Evolutionary conservation across 2,888 invertebrate genomes (phyloP).

Genomic region (Meliscaeva auricollis): DNA sequence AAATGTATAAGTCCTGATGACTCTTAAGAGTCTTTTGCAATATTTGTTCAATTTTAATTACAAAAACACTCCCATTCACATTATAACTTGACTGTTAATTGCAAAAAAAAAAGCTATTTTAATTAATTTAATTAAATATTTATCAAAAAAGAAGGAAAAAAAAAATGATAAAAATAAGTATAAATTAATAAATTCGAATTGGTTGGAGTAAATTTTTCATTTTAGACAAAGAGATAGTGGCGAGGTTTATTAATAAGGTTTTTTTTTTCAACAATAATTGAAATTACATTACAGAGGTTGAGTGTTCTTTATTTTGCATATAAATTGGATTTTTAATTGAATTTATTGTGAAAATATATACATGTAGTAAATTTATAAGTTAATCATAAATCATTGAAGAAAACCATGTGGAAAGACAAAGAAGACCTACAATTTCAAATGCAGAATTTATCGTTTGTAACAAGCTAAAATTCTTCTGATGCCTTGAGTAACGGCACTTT

Average conservation of each 20-base stretch:
- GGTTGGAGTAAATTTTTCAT: neutral
- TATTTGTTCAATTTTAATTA: conserved; percentile 6
- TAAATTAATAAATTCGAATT: conserved; percentile 3
- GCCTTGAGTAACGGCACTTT: no score
- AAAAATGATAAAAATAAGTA: neutral
- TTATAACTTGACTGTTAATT: conserved; percentile 6
- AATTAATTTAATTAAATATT: conserved; percentile 23
- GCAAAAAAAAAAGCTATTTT: neutral
- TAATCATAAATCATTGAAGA: no score
- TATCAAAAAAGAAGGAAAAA: neutral
- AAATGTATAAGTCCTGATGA: neutral
- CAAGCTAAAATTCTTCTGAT: no score
- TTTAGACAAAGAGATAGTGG: neutral
- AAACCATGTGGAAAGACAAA: no score
- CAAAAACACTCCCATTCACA: neutral
- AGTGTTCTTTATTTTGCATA: conserved; percentile 18
- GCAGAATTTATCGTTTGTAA: no score
- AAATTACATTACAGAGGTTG: neutral
- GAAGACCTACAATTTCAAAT: no score
- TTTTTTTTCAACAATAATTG: neutral
- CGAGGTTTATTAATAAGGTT: neutral
- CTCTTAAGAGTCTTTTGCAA: conserved; percentile 14
- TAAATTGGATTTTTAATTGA: conserved; percentile 19
- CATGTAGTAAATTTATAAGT: neutral
- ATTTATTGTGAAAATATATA: neutral